Evolutionary conservation across 2,113 vertebrate species (phyloP), one percentile per base, ranked within the genome.

Genomic region (Bambusicola thoracicus): DNA sequence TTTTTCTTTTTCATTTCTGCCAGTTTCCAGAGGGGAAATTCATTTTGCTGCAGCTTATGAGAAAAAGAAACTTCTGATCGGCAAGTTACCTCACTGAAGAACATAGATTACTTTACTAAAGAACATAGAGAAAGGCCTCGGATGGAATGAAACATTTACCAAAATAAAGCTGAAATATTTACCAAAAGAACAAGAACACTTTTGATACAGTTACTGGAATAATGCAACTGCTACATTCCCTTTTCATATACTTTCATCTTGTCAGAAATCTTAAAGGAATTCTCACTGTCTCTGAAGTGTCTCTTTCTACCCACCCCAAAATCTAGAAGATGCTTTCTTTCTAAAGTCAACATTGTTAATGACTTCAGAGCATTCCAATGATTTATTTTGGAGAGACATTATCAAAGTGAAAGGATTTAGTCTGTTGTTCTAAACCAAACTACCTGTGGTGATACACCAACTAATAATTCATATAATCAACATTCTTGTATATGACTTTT

Each of bases 111-210:
- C 48, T 24, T 49, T 49, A 24, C 6, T 77, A 34, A 73, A 61
- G 25, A 74, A 25, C 21, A 72, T 68, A 76, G 3, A 80, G 21
- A n/a, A 87, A 80, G 27, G 4, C 11, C 51, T 55, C 62, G 72
- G 61, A 79, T 55, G 29, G 3, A 25, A 72, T 85, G 38, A 92
- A 92, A 93, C 75, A 63, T 62, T 92, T 91, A 84, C 44, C n/a
- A 61, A 73, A 91, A 46, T 80, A 83, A 89, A 89, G n/a, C 20
- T 89, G 58, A 94, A 83, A 81, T 73, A 89, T 83, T 89, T 91
- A 81, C 61, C 30, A 74, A 78, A 81, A 87, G 36, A 74, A 11
- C 19, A 89, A 51, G 40, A 56, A 48, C 0, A 1, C 4, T 81
- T 75, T 46, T 94, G 25, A 87, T 78, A 27, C 5, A 70, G 30